Conservation (phyloP, 2,797 vertebrate genomes). For the Mormyrops boulengeri region DNA sequence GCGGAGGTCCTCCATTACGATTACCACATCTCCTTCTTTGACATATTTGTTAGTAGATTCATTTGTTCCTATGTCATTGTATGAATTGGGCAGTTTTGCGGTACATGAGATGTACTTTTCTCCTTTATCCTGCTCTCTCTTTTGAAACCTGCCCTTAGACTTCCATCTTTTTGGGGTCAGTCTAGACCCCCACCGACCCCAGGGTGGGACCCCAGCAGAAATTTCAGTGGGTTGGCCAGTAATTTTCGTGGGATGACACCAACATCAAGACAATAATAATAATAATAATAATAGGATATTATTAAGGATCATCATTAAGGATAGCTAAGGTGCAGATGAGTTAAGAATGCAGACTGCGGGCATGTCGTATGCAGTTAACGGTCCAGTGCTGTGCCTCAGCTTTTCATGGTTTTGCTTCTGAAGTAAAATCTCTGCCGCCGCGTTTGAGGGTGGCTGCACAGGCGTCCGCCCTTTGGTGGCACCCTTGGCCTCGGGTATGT, state of each 20-base stretch:
- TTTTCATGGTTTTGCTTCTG: neutral
- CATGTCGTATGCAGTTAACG: neutral
- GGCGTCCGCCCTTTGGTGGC: neutral
- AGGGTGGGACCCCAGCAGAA: no score
- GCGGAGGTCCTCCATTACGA: constrained; percentile 82
- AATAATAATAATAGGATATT: no score
- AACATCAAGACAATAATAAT: no score
- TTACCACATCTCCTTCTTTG: constrained; percentile 89
- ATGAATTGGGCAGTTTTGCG: neutral
- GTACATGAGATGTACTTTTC: neutral
- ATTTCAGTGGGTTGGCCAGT: neutral
- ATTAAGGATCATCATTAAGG: no score
- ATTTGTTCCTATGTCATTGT: neutral
- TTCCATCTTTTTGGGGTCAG: neutral
- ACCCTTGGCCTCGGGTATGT: neutral
- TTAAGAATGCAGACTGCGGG: neutral
- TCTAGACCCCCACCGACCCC: neutral
- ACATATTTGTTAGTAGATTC: constrained; percentile 83
- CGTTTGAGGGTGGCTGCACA: neutral
- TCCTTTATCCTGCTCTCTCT: neutral
- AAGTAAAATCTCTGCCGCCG: neutral
- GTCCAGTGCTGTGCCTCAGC: neutral
- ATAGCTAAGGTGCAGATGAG: neutral
- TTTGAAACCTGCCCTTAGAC: neutral
- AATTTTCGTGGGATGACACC: neutral